Percentiles rank a stretch among this genome's conserved stretches.
phyloP scores from a whole-genome alignment of 2,888 invertebrate species.

The Nemurella pictetii region DNA sequence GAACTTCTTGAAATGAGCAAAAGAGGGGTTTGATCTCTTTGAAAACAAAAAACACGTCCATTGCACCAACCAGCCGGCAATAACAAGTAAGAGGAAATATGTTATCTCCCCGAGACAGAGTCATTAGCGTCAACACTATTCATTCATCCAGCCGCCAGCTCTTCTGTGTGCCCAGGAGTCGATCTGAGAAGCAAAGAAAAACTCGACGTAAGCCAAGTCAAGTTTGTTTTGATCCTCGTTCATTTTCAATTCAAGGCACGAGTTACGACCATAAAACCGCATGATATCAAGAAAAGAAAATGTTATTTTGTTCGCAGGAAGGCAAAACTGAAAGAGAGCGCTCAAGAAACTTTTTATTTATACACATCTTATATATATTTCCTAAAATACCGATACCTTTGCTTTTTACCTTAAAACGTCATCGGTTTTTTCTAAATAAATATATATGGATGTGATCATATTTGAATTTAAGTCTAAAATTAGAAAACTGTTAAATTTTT shows the following conservation, averaged over 20 bases:
- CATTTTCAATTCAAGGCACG: slow-evolving; percentile 17
- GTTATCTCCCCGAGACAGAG: slow-evolving; percentile 4
- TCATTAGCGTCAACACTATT: slow-evolving; percentile 30
- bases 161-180: slow-evolving; percentile 3
- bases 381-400: no score
- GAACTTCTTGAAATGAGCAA: background rate
- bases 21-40: background rate
- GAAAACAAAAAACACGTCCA: slow-evolving; percentile 24
- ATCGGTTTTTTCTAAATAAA: background rate
- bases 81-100: slow-evolving; percentile 21
- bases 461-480: background rate
- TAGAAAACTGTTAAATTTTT: background rate
- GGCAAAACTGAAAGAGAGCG: background rate
- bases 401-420: background rate
- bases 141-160: background rate
- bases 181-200: background rate
- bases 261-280: slow-evolving; percentile 13
- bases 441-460: background rate
- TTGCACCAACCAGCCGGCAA: background rate
- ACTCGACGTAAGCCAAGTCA: slow-evolving; percentile 4
- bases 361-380: no score
- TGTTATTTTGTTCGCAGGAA: slow-evolving; percentile 20
- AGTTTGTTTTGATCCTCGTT: slow-evolving; percentile 14
- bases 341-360: background rate
- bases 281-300: slow-evolving; percentile 23